A percentile compares a stretch with the other conserved stretches of the same genome.
Conservation (phyloP, 1,140 invertebrate genomes). For the Campoletis sonorensis region DNA sequence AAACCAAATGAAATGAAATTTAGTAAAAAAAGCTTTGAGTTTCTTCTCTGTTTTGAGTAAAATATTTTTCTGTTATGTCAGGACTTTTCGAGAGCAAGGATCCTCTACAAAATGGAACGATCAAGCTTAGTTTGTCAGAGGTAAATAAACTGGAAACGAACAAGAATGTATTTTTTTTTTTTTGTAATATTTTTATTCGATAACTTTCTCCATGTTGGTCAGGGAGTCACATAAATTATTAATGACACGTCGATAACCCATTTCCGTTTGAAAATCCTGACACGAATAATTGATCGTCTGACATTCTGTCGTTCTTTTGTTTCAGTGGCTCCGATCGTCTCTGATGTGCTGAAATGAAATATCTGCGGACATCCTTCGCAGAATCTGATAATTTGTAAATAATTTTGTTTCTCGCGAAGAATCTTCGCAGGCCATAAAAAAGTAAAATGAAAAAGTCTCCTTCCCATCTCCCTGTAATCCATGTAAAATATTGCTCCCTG, state of each 20-base stretch:
- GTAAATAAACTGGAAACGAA: conserved; percentile 73
- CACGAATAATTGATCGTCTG: conserved; percentile 49
- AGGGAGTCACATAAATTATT: conserved; percentile 25
- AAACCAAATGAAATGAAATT: too few species aligned
- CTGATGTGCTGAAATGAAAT: conserved; percentile 80
- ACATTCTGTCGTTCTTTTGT: conserved; percentile 63
- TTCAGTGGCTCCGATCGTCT: conserved; percentile 88
- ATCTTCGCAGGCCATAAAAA: conserved; percentile 47
- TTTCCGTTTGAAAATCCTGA: conserved; percentile 45
- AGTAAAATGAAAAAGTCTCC: conserved; percentile 41
- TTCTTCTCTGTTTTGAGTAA: conserved; percentile 9
- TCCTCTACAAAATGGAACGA: conserved; percentile 87
- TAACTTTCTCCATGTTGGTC: background rate
- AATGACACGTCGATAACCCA: conserved; percentile 23
- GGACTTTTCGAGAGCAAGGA: conserved; percentile 90
- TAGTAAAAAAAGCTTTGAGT: conserved; percentile 8
- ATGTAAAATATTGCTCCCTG: conserved; percentile 64
- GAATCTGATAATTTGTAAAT: conserved; percentile 68
- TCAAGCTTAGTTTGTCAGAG: conserved; percentile 88
- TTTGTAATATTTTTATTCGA: background rate
- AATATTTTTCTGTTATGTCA: conserved; percentile 71
- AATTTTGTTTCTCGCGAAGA: conserved; percentile 54
- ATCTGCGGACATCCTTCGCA: conserved; percentile 34
- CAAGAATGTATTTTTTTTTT: background rate
- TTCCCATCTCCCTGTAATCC: conserved; percentile 46